These are phyloP conservation scores for Cynaeus angustus DNA, from an alignment of 2,888 invertebrate genomes.

Conservation along the genomic window DNA sequence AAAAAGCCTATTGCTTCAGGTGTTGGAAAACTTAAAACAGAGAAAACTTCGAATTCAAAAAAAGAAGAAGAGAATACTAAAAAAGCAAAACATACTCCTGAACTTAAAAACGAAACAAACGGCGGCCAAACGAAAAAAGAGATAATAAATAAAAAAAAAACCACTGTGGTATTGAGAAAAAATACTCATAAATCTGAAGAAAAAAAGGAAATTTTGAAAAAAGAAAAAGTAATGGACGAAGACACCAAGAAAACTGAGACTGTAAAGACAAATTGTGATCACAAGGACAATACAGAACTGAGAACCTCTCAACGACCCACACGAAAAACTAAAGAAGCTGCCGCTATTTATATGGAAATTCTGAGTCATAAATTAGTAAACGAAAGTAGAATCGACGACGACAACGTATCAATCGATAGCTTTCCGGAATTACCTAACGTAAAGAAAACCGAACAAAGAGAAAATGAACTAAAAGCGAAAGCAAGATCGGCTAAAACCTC, in stretches of 20 bases:
- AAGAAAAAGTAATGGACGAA: slow-evolving; percentile 52
- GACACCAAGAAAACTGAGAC: slow-evolving; percentile 42
- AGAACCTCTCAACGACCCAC: slow-evolving; percentile 72
- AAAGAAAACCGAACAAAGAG: slow-evolving; percentile 76
- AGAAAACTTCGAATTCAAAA: slow-evolving; percentile 4
- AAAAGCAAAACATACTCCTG: slow-evolving; percentile 12
- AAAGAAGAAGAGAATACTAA: slow-evolving; percentile 29
- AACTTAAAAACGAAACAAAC: neutral
- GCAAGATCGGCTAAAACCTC: slow-evolving; percentile 60
- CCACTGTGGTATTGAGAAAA: slow-evolving; percentile 24
- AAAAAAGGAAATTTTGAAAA: slow-evolving; percentile 41
- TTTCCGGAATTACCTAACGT: slow-evolving; percentile 81
- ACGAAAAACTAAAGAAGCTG: slow-evolving; percentile 84
- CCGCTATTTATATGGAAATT: slow-evolving; percentile 83
- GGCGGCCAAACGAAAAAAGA: slow-evolving; percentile 11
- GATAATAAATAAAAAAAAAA: slow-evolving; percentile 5
- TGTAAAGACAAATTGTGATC: slow-evolving; percentile 7
- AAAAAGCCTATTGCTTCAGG: slow-evolving; percentile 5
- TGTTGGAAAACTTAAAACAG: neutral
- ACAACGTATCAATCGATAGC: slow-evolving; percentile 78
- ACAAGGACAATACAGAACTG: slow-evolving; percentile 38
- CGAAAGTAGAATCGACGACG: slow-evolving; percentile 78
- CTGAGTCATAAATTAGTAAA: slow-evolving; percentile 80
- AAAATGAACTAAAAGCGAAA: slow-evolving; percentile 75
- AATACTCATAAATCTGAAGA: neutral